Evolutionary conservation across 2,797 vertebrate species (phyloP).

Genomic region (Pseudochromis fuscus): DNA sequence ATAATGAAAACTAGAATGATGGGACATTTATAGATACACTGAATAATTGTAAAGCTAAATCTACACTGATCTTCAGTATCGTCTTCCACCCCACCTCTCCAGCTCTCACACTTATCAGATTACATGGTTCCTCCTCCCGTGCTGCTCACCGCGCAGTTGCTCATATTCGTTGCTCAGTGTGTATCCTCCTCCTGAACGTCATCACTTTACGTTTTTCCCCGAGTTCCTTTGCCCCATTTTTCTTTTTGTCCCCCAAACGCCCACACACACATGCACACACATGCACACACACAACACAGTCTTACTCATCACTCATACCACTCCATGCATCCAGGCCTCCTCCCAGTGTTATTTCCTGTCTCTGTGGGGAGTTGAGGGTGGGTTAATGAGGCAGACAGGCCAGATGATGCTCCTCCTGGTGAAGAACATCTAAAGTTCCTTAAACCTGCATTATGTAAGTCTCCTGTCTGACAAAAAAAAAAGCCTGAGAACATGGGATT

Average conservation of each 20-base stretch:
- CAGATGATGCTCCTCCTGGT: constrained; percentile 78
- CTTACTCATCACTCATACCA: constrained; percentile 36
- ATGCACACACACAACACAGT: constrained; percentile 10
- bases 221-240: constrained; percentile 43
- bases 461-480: constrained; percentile 13
- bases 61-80: too few relatives aligned
- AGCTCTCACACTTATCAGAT: too few relatives aligned
- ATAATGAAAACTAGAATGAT: background rate
- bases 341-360: constrained; percentile 68
- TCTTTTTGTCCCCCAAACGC: constrained; percentile 14
- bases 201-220: constrained; percentile 22
- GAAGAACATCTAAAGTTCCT: constrained; percentile 69
- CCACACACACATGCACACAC: background rate
- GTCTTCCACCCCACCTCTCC: too few relatives aligned
- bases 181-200: background rate
- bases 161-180: background rate
- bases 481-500: background rate
- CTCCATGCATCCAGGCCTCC: constrained; percentile 54
- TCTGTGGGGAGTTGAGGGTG: constrained; percentile 62
- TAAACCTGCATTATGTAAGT: constrained; percentile 58
- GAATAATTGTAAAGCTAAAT: background rate
- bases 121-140: too few relatives aligned
- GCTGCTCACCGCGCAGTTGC: background rate
- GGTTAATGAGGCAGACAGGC: constrained; percentile 78
- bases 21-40: background rate